A percentile compares a stretch with the other conserved stretches of the same genome.
Evolutionary conservation across 2,888 invertebrate genomes (phyloP).

Genomic region (Drosophila emarginata): DNA sequence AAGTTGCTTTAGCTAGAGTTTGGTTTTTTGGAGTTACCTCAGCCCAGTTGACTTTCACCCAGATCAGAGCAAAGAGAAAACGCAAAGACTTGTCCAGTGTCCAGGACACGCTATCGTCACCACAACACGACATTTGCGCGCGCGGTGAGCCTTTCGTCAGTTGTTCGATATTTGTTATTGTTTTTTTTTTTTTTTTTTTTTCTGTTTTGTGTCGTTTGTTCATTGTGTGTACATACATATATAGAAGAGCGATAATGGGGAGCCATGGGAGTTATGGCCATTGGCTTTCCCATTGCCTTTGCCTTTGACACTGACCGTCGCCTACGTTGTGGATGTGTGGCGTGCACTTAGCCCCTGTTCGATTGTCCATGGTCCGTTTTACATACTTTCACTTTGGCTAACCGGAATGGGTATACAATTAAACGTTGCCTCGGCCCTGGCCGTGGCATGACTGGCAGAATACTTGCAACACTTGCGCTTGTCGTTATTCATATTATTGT

Average conservation of each 20-base stretch:
- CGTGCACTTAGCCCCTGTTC: constrained; percentile 37
- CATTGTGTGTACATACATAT: too few relatives aligned
- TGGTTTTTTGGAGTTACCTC: background rate
- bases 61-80: background rate
- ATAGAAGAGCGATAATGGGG: background rate
- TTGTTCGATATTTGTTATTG: constrained; percentile 1
- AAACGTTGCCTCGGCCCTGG: constrained; percentile 8
- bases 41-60: background rate
- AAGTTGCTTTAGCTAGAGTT: constrained; percentile 2
- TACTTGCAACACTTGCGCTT: background rate
- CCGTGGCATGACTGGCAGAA: constrained; percentile 6
- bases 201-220: too few relatives aligned
- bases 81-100: background rate
- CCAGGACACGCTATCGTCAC: constrained; percentile 13
- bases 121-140: constrained; percentile 5
- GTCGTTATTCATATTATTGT: background rate
- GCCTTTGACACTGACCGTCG: constrained; percentile 66
- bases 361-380: constrained; percentile 37
- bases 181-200: too few relatives aligned
- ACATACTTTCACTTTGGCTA: constrained; percentile 26
- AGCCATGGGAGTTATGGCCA: constrained; percentile 1
- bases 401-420: background rate
- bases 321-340: constrained; percentile 29
- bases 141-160: constrained; percentile 4
- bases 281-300: constrained; percentile 13